phyloP scores from a whole-genome alignment of 2,888 invertebrate species.

The Pollenia angustigena region DNA sequence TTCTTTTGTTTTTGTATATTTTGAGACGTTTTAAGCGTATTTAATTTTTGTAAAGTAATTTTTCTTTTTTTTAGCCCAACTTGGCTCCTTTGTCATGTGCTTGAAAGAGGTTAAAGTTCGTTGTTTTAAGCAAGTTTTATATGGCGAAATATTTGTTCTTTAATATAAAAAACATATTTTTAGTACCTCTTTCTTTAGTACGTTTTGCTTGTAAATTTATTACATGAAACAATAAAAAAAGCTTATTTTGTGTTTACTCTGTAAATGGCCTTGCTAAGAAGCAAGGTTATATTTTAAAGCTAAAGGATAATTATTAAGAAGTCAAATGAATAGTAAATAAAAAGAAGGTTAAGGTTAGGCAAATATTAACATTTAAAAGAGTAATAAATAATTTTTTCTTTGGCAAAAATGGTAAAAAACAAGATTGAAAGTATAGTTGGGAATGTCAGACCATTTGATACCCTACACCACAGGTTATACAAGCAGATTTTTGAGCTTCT shows the following conservation, averaged over 20 bases:
- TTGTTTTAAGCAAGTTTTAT: slow-evolving; percentile 44
- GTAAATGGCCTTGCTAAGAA: slow-evolving; percentile 29
- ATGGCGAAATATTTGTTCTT: slow-evolving; percentile 16
- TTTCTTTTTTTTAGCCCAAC: not conserved
- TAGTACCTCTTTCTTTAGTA: slow-evolving; percentile 1
- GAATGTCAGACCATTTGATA: no score
- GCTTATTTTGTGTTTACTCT: not conserved
- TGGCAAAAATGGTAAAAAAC: no score
- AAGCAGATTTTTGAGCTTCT: no score
- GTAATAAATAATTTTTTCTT: no score
- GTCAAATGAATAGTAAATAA: not conserved
- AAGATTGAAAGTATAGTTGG: no score
- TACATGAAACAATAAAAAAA: not conserved
- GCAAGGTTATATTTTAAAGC: slow-evolving; percentile 43
- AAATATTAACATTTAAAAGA: no score
- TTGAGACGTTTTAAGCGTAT: not conserved
- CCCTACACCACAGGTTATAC: no score
- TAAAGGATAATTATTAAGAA: not conserved
- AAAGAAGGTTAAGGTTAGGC: not conserved
- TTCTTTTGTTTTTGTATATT: not conserved
- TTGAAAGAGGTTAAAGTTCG: slow-evolving; percentile 62
- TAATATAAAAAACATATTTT: not conserved
- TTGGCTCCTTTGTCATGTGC: not conserved
- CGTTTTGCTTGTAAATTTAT: not conserved
- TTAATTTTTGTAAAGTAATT: not conserved